Evolutionary conservation across 2,888 invertebrate species (phyloP), one percentile per base, ranked within the genome.

Genomic region (Cacoxenus indagator): DNA sequence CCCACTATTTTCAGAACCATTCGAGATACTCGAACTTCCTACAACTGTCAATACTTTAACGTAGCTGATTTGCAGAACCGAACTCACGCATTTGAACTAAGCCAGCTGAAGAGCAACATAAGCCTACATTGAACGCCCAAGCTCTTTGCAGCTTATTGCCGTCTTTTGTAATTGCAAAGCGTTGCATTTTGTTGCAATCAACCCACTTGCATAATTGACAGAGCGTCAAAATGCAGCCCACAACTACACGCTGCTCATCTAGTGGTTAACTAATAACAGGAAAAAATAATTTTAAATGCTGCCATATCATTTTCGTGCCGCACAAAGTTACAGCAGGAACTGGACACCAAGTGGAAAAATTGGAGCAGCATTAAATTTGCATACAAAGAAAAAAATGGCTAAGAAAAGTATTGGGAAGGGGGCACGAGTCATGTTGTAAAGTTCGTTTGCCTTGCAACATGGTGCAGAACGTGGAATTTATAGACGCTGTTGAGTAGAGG

Each of bases 211-310:
- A 4, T n/a, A 17, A n/a, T 26, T 6, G n/a, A n/a, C n/a, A n/a
- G n/a, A 17, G n/a, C 57, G 24, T 27, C 57, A 29, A 57, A n/a
- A 59, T 31, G 19, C 31, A 59, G n/a, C 59, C 59, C 31, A 59
- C 59, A 26, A n/a, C n/a, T 59, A n/a, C n/a, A n/a, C n/a, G n/a
- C 26, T 24, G 54, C 31, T 17, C 29, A 57, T 8, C 22, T 29
- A 19, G 17, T 8, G n/a, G 14, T 9, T 11, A 27, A 59, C 4
- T 19, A 19, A 59, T 17, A 2, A 19, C 17, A 59, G 31, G 19
- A 29, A n/a, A 11, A 59, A 59, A 59, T 59, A 59, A 37, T 59
- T 59, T 59, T 59, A 59, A 59, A 59, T 59, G 59, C 31, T 19
- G 31, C 59, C 29, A 59, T 31, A 31, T 59, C 24, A 59, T 59